Evolutionary conservation across 2,888 invertebrate genomes (phyloP).

Genomic region (Pollenia angustigena): DNA sequence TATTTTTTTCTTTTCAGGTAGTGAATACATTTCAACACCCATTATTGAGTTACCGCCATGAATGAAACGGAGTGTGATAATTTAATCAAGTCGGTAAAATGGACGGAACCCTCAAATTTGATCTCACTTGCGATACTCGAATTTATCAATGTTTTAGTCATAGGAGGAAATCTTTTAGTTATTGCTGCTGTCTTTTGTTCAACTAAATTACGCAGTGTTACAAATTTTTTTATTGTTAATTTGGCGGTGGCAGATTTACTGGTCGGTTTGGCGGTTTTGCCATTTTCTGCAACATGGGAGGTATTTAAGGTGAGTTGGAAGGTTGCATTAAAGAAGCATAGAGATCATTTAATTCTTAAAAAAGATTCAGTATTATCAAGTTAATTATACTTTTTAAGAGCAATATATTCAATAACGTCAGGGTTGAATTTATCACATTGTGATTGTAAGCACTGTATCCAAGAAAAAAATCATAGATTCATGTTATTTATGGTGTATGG

Average conservation of each 20-base stretch:
- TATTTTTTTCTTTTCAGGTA: conserved; percentile 77
- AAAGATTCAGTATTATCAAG: too few relatives aligned
- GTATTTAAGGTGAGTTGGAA: conserved; percentile 90
- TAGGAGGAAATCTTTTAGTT: conserved; percentile 95
- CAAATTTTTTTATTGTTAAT: conserved; percentile 98
- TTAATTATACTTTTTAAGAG: too few relatives aligned
- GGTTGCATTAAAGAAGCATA: too few relatives aligned
- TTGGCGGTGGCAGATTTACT: conserved; percentile 97
- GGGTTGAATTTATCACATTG: too few relatives aligned
- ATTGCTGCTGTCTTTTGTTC: conserved; percentile 96
- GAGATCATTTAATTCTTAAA: too few relatives aligned
- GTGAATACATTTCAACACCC: conserved; percentile 80
- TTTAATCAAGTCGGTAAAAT: conserved; percentile 91
- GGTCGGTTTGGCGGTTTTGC: conserved; percentile 97
- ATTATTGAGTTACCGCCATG: conserved; percentile 86
- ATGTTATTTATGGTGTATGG: too few relatives aligned
- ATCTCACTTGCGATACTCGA: conserved; percentile 91
- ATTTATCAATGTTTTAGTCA: conserved; percentile 94
- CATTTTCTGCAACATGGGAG: conserved; percentile 97
- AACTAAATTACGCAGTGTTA: conserved; percentile 96
- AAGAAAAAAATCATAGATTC: too few relatives aligned
- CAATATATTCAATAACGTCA: conserved; percentile 9
- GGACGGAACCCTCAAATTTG: conserved; percentile 92
- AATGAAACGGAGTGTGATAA: conserved; percentile 93
- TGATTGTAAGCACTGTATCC: too few relatives aligned